Conservation (phyloP, 2,113 vertebrate species). For the Phyllostomus hastatus region DNA sequence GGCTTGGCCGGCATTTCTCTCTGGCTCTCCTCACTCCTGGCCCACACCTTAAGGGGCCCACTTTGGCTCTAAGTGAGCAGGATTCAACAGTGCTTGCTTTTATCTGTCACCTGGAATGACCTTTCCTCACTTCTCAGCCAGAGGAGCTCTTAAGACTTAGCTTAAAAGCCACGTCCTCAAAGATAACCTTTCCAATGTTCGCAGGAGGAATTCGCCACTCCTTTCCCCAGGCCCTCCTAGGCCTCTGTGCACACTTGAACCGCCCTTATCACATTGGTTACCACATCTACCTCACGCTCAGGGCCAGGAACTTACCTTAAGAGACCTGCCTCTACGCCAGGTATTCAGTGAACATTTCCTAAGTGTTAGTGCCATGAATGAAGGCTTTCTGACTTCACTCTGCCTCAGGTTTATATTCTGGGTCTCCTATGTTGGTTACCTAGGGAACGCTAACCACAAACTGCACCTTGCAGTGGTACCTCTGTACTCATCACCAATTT, state of each 20-base stretch:
- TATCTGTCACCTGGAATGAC: conserved; percentile 14
- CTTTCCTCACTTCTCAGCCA: conserved; percentile 11
- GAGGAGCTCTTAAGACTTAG: not conserved
- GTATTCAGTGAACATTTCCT: not conserved
- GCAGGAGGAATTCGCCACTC: not conserved
- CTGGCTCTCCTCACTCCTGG: not conserved
- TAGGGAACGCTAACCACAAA: not conserved
- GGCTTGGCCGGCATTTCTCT: not conserved
- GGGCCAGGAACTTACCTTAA: not conserved
- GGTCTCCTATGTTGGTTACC: not conserved
- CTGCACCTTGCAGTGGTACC: not conserved
- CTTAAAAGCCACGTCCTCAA: not conserved
- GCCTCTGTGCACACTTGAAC: not conserved
- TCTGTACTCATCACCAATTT: too few species aligned
- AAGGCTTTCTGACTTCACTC: not conserved
- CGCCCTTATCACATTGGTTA: not conserved
- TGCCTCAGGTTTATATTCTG: not conserved
- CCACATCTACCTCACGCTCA: not conserved
- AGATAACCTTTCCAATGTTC: not conserved
- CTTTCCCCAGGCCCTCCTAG: not conserved
- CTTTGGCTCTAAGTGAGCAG: not conserved
- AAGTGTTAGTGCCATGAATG: not conserved
- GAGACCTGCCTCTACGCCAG: not conserved
- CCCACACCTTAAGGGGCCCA: not conserved
- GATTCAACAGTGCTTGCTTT: not conserved